These are phyloP conservation scores for Branchinecta lynchi DNA, from an alignment of 1,140 invertebrate genomes.

Conservation along the genomic window DNA sequence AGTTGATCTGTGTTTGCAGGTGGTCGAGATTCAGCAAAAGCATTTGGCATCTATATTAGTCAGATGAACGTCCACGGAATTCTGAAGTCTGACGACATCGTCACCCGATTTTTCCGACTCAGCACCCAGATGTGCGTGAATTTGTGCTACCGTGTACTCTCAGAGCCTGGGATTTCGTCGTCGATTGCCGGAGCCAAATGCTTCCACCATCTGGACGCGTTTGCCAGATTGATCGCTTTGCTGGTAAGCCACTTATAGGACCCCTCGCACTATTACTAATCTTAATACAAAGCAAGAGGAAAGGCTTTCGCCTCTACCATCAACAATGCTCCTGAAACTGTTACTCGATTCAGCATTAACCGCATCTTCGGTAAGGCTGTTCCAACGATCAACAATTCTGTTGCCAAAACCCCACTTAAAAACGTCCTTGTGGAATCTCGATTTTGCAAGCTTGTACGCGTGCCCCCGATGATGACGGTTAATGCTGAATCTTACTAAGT, in stretches of 20 bases:
- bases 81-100: constrained; percentile 90
- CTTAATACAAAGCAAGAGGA: not conserved
- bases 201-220: constrained; percentile 88
- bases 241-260: constrained; percentile 86
- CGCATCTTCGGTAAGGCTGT: too few species aligned
- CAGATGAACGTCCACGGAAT: constrained; percentile 94
- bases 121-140: constrained; percentile 95
- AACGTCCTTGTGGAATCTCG: too few species aligned
- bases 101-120: constrained; percentile 90
- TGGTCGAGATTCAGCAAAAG: constrained; percentile 72
- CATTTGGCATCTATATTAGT: constrained; percentile 75
- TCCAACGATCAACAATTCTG: too few species aligned
- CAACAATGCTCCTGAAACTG: not conserved
- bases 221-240: constrained; percentile 80
- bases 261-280: constrained; percentile 29
- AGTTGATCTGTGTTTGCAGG: constrained; percentile 27
- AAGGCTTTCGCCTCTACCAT: too few species aligned
- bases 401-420: too few species aligned
- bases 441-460: too few species aligned
- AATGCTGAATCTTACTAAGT: too few species aligned
- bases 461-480: too few species aligned
- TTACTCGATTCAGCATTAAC: too few species aligned
- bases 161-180: constrained; percentile 39
- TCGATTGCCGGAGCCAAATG: constrained; percentile 68
- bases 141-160: constrained; percentile 65